Evolutionary conservation across 2,888 invertebrate genomes (phyloP).

Genomic region (Erebia ligea): DNA sequence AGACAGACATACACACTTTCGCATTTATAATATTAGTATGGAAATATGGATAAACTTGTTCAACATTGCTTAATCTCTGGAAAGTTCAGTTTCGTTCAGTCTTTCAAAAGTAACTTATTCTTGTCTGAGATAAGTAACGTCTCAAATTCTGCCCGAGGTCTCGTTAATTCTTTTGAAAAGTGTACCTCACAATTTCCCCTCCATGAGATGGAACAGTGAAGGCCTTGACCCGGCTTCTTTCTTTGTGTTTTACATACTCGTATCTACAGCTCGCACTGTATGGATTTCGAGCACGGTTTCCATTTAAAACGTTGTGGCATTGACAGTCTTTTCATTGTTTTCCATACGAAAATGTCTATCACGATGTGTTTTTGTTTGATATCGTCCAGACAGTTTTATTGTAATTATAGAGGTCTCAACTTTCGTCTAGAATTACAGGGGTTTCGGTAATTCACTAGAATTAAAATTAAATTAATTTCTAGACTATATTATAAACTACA

Average conservation of each 20-base stretch:
- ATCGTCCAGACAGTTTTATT: too few species aligned
- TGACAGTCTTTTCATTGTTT: constrained; percentile 4
- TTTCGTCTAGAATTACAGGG: too few species aligned
- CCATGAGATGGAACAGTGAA: constrained; percentile 34
- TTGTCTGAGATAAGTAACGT: constrained; percentile 26
- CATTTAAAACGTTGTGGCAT: constrained; percentile 21
- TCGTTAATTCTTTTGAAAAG: constrained; percentile 35
- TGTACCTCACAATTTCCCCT: constrained; percentile 32
- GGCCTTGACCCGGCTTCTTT: constrained; percentile 36
- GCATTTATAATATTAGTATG: too few species aligned
- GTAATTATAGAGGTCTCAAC: too few species aligned
- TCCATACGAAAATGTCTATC: constrained; percentile 1
- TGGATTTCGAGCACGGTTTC: constrained; percentile 29
- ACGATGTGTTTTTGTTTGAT: neutral
- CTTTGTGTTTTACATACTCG: constrained; percentile 31
- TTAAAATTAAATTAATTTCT: too few species aligned
- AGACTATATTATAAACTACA: too few species aligned
- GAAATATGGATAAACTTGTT: too few species aligned
- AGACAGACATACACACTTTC: too few species aligned
- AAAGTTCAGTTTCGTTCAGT: neutral
- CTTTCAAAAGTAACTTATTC: constrained; percentile 29
- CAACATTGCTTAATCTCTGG: neutral
- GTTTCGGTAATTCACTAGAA: too few species aligned
- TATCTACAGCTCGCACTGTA: constrained; percentile 25
- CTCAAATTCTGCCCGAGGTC: constrained; percentile 30